A percentile compares a stretch with the other conserved stretches of the same genome.
Evolutionary conservation across 2,113 vertebrate genomes (phyloP).

Genomic region (Cariama cristata): DNA sequence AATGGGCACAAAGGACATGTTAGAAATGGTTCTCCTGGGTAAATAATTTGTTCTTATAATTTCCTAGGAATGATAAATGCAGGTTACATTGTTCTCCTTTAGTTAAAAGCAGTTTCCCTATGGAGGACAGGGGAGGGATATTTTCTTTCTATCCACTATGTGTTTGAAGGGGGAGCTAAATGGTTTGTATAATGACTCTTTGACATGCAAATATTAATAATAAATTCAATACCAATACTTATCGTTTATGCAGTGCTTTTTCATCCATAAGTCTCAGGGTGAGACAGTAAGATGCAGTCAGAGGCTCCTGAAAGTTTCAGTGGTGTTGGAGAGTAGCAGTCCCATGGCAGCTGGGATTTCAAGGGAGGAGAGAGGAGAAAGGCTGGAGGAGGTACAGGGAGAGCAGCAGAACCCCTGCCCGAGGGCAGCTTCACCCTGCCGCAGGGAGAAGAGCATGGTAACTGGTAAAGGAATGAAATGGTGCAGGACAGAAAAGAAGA

Average conservation of each 20-base stretch:
- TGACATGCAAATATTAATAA: background rate
- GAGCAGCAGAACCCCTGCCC: background rate
- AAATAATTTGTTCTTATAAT: background rate
- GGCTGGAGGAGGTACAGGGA: background rate
- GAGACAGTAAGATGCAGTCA: background rate
- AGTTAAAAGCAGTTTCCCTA: background rate
- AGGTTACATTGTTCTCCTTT: background rate
- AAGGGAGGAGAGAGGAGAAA: background rate
- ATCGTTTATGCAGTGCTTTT: background rate
- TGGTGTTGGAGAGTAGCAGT: background rate
- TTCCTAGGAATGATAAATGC: background rate
- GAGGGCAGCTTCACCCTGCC: background rate
- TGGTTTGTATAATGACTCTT: background rate
- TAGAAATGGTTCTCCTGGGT: background rate
- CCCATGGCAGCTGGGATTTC: background rate
- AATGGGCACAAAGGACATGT: background rate
- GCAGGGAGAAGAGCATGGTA: accelerated
- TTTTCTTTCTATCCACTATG: background rate
- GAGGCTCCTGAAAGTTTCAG: background rate
- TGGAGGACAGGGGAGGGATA: background rate
- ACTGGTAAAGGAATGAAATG: background rate
- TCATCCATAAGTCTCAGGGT: background rate
- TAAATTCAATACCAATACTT: background rate
- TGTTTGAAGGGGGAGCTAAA: background rate
- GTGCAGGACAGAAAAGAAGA: background rate